Conservation (phyloP, 2,797 vertebrate species). For the Melanotaenia pygmaea region DNA sequence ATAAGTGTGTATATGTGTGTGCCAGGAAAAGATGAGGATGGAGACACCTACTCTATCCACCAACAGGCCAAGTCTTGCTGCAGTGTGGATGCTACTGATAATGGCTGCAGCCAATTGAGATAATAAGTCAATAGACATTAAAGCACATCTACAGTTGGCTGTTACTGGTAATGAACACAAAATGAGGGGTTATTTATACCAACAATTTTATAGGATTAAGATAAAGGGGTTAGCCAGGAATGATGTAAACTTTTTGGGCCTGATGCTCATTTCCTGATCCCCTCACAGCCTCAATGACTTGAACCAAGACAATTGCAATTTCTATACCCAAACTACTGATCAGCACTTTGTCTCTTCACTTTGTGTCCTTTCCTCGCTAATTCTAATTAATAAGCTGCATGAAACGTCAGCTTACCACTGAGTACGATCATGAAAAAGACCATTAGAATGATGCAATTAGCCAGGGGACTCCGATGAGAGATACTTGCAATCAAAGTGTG, state of each 20-base stretch:
- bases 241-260: constrained; percentile 73
- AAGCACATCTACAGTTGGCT: constrained; percentile 46
- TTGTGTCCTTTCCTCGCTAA: constrained; percentile 67
- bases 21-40: constrained; percentile 53
- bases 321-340: constrained; percentile 66
- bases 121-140: constrained; percentile 68
- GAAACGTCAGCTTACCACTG: constrained; percentile 74
- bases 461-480: constrained; percentile 76
- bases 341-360: constrained; percentile 72
- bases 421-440: constrained; percentile 75
- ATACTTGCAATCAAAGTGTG: constrained; percentile 81
- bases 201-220: constrained; percentile 59
- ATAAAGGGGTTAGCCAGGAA: constrained; percentile 56
- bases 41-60: constrained; percentile 75
- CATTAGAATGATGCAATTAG: constrained; percentile 83
- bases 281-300: constrained; percentile 47
- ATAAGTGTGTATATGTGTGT: constrained; percentile 16
- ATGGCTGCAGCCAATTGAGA: constrained; percentile 66
- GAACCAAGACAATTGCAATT: constrained; percentile 68
- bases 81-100: constrained; percentile 73
- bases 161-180: constrained; percentile 44
- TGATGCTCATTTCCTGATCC: constrained; percentile 59
- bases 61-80: constrained; percentile 67
- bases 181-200: constrained; percentile 55
- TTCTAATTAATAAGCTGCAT: constrained; percentile 79